Percentiles rank a stretch among this genome's conserved stretches.
Conservation (phyloP, 2,797 vertebrate species). For the Enteromius afrohamiltoni region DNA sequence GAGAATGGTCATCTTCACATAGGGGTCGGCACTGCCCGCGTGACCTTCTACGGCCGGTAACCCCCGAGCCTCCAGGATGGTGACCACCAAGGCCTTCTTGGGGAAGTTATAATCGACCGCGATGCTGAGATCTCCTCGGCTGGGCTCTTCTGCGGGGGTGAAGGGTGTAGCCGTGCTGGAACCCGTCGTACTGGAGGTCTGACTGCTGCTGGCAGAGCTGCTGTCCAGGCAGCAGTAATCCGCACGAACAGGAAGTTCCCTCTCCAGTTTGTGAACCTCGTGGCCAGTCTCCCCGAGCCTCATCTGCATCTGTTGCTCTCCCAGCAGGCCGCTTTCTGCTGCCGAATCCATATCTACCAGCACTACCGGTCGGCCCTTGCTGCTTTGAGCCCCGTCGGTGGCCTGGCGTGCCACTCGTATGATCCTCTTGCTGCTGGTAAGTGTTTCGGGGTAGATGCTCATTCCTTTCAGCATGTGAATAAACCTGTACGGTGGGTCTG, state of each 20-base stretch:
- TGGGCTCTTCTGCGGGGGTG: conserved; percentile 81
- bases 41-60: conserved; percentile 91
- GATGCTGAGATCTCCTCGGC: conserved; percentile 86
- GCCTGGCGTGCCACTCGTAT: conserved; percentile 75
- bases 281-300: conserved; percentile 66
- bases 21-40: conserved; percentile 89
- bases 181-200: conserved; percentile 75
- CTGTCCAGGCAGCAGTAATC: conserved; percentile 86
- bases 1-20: conserved; percentile 97
- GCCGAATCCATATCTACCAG: conserved; percentile 78
- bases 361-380: conserved; percentile 63
- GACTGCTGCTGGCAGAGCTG: conserved; percentile 81
- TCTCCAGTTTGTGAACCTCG: conserved; percentile 63
- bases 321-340: conserved; percentile 73
- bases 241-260: conserved; percentile 81
- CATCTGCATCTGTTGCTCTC: conserved; percentile 73
- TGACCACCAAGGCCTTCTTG: conserved; percentile 95
- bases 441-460: conserved; percentile 94
- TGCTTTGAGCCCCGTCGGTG: conserved; percentile 14
- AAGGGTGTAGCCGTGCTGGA: conserved; percentile 87
- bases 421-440: conserved; percentile 90
- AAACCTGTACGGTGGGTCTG: conserved; percentile 87
- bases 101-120: conserved; percentile 97
- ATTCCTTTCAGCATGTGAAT: conserved; percentile 98
- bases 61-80: conserved; percentile 88